phyloP scores from a whole-genome alignment of 2,888 invertebrate genomes.

The Dicycla oo region DNA sequence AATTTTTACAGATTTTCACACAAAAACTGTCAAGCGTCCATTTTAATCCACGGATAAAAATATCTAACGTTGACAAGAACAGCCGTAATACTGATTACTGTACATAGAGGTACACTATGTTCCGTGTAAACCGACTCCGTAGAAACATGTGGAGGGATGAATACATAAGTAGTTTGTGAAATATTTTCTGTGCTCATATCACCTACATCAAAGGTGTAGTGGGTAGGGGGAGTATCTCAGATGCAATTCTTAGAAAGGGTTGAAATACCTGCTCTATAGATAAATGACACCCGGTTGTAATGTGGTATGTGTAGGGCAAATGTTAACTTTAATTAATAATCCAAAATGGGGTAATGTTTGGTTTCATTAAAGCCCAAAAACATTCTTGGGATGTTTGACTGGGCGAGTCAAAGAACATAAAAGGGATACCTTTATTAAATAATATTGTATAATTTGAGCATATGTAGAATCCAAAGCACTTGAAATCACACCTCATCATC shows the following conservation, averaged over 20 bases:
- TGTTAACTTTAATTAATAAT: slow-evolving; percentile 39
- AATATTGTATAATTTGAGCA: no score
- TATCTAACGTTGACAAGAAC: no score
- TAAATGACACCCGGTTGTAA: slow-evolving; percentile 73
- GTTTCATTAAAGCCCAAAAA: slow-evolving; percentile 4
- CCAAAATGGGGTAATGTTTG: neutral
- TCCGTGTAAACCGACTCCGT: no score
- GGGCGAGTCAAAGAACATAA: neutral
- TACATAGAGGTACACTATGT: no score
- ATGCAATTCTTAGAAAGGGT: slow-evolving; percentile 77
- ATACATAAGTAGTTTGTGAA: no score
- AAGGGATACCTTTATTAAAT: no score
- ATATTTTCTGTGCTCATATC: slow-evolving; percentile 67
- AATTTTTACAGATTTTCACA: no score
- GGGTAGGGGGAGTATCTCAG: slow-evolving; percentile 59
- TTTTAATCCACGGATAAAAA: no score
- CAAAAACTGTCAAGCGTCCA: no score
- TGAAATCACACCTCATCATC: no score
- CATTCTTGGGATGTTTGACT: neutral
- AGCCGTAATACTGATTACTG: no score
- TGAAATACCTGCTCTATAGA: slow-evolving; percentile 70
- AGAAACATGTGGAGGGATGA: no score
- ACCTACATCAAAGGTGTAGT: slow-evolving; percentile 78
- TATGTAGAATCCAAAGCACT: neutral
- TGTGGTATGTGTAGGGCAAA: slow-evolving; percentile 68